Percentiles rank a stretch among this genome's conserved stretches.
Evolutionary conservation across 2,888 invertebrate species (phyloP).

Genomic region (Metellina segmentata): DNA sequence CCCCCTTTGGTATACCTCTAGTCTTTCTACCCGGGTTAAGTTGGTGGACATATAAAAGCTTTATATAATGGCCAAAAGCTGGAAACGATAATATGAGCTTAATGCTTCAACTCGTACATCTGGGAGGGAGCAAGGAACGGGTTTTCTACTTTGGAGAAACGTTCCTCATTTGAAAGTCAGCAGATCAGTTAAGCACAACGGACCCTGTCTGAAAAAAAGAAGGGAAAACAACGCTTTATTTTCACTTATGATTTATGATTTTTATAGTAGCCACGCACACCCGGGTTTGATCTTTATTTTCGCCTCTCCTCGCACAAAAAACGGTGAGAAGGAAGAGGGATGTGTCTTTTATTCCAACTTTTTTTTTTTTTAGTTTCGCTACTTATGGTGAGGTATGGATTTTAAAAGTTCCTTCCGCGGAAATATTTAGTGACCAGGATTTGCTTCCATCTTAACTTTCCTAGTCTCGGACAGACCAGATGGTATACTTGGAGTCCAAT

Average conservation of each 20-base stretch:
- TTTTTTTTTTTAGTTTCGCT: background rate
- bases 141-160: conserved; percentile 54
- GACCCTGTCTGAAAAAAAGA: conserved; percentile 30
- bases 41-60: conserved; percentile 75
- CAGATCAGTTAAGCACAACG: conserved; percentile 62
- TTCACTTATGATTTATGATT: conserved; percentile 60
- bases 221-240: conserved; percentile 61
- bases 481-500: too few species aligned
- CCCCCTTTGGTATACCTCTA: conserved; percentile 51
- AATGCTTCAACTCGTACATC: conserved; percentile 71
- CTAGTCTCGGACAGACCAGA: too few species aligned
- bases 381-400: background rate
- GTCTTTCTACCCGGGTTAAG: conserved; percentile 69
- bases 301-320: background rate
- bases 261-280: conserved; percentile 42
- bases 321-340: background rate
- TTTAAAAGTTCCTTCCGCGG: background rate
- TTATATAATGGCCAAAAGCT: conserved; percentile 76
- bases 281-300: conserved; percentile 58
- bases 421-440: background rate
- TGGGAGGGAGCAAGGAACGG: conserved; percentile 23
- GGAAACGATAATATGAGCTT: conserved; percentile 75
- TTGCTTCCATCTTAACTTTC: too few species aligned
- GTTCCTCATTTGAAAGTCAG: conserved; percentile 74
- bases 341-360: conserved; percentile 2